Conservation (phyloP, 1,140 invertebrate genomes). For the Mercenaria mercenaria region DNA sequence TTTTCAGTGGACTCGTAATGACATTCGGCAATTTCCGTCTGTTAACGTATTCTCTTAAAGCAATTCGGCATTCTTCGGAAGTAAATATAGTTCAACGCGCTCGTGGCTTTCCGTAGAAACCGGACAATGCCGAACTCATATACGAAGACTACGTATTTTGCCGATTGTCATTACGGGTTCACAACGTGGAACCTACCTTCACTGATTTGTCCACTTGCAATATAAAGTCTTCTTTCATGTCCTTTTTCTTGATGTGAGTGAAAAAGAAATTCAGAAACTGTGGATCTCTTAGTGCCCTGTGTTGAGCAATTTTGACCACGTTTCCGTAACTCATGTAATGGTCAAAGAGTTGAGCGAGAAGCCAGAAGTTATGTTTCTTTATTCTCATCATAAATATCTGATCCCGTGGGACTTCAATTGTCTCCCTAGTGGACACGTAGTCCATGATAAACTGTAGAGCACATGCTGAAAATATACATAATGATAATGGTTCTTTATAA, state of each 20-base stretch:
- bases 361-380: background rate
- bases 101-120: no score
- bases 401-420: background rate
- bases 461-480: constrained; percentile 23
- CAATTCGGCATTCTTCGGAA: no score
- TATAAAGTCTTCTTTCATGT: background rate
- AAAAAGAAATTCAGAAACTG: constrained; percentile 44
- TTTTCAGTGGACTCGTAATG: no score
- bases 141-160: no score
- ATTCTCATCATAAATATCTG: constrained; percentile 54
- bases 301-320: constrained; percentile 34
- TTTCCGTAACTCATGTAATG: constrained; percentile 42
- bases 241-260: constrained; percentile 4
- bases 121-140: no score
- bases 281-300: constrained; percentile 24
- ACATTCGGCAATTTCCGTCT: no score
- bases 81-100: no score
- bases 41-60: no score
- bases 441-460: constrained; percentile 44
- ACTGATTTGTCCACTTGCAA: background rate
- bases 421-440: constrained; percentile 6
- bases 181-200: constrained; percentile 4
- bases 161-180: no score
- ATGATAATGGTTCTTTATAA: no score
- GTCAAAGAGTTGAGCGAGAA: constrained; percentile 2